phyloP scores from a whole-genome alignment of 2,113 vertebrate genomes.

The Sprattus sprattus region DNA sequence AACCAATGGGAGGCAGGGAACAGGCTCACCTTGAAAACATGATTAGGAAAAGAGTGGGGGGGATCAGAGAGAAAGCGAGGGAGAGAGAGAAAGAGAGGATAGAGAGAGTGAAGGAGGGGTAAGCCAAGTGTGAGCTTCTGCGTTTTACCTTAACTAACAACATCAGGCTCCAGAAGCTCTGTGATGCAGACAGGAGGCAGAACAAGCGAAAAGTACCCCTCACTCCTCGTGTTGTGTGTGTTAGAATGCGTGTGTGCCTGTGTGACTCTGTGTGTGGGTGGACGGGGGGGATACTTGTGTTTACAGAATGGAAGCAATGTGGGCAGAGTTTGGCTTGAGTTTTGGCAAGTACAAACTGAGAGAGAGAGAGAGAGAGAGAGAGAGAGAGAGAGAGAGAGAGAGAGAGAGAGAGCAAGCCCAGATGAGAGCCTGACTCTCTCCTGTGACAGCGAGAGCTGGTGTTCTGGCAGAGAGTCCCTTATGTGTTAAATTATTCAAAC shows the following conservation, averaged over 20 bases:
- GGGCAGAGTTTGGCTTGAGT: constrained; percentile 24
- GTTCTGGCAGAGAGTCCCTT: constrained; percentile 42
- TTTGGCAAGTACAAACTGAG: constrained; percentile 18
- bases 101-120: constrained; percentile 35
- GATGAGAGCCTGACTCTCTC: constrained; percentile 43
- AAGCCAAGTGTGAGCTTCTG: background rate
- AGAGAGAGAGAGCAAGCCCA: constrained; percentile 19
- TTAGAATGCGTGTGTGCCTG: background rate
- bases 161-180: background rate
- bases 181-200: background rate
- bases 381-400: background rate
- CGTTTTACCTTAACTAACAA: background rate
- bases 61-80: constrained; percentile 19
- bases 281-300: background rate
- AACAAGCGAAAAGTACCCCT: background rate
- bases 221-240: background rate
- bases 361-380: background rate
- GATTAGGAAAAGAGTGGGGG: constrained; percentile 26
- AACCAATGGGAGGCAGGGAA: constrained; percentile 31
- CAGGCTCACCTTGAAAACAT: constrained; percentile 52
- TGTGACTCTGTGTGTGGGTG: constrained; percentile 41
- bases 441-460: constrained; percentile 43
- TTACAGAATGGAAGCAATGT: constrained; percentile 25
- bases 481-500: constrained; percentile 54
- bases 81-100: background rate